These are phyloP conservation scores for Leucosticte australis DNA, from an alignment of 2,113 vertebrate species.

Conservation along the genomic window DNA sequence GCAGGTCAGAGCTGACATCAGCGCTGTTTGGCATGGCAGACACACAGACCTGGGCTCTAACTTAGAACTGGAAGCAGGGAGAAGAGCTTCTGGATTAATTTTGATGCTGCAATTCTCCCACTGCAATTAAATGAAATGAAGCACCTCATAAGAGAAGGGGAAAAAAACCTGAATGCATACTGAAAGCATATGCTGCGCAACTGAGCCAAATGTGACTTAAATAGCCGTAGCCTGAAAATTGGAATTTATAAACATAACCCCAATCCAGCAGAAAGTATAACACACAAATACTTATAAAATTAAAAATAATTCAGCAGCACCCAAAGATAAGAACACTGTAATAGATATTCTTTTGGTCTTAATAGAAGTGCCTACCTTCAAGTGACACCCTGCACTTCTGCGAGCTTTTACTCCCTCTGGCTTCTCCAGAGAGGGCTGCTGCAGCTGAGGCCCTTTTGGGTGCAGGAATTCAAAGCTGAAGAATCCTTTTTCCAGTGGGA, in stretches of 20 bases:
- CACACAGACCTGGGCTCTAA: neutral
- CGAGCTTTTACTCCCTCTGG: neutral
- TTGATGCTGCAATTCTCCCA: neutral
- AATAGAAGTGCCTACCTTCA: neutral
- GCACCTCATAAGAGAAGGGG: neutral
- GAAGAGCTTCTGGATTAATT: neutral
- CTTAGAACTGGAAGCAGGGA: neutral
- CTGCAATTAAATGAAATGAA: neutral
- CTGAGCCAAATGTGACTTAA: neutral
- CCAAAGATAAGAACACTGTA: neutral
- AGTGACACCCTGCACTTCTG: neutral
- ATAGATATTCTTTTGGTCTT: neutral
- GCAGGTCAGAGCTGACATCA: fast-evolving
- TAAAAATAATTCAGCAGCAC: neutral
- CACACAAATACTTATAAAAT: neutral
- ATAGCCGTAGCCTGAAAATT: neutral
- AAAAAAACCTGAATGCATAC: neutral
- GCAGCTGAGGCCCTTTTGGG: neutral
- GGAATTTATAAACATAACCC: neutral
- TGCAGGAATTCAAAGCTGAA: neutral
- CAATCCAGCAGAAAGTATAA: neutral
- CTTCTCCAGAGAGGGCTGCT: neutral
- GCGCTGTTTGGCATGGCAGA: neutral
- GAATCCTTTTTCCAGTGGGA: conserved; percentile 16
- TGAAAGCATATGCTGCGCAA: neutral